Conservation (phyloP, 2,797 vertebrate genomes). For the Anolis apletophallus region DNA sequence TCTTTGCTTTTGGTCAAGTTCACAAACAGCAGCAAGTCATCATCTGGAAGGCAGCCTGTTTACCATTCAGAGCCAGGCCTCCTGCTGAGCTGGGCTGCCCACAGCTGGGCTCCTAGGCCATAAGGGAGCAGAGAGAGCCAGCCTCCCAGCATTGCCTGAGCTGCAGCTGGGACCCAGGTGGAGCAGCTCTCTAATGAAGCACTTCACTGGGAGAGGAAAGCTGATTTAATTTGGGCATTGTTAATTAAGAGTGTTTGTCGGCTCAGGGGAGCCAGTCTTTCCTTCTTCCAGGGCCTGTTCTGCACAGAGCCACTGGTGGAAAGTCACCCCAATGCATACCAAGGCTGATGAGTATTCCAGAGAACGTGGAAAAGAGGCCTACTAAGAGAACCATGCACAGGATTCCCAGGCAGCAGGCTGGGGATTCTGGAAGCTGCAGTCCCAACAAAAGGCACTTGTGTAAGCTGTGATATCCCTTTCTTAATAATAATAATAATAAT, state of each 20-base stretch:
- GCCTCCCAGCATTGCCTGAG: slow-evolving; percentile 24
- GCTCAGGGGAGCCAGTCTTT: slow-evolving; percentile 52
- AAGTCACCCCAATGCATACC: neutral
- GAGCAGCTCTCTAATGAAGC: slow-evolving; percentile 65
- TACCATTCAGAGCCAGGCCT: neutral
- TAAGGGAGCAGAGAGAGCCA: rapidly evolving
- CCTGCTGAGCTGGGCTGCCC: neutral
- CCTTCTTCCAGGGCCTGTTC: slow-evolving; percentile 50
- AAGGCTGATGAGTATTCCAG: too few species aligned
- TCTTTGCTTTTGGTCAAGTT: rapidly evolving
- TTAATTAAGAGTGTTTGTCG: slow-evolving; percentile 68
- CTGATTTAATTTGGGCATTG: slow-evolving; percentile 64
- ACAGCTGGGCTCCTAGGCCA: neutral
- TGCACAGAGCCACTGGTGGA: slow-evolving; percentile 32
- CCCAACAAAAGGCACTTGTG: neutral
- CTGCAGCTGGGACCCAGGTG: slow-evolving; percentile 41
- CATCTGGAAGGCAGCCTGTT: neutral
- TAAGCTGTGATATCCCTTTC: neutral
- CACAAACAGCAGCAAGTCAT: neutral
- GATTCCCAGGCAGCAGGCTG: too few species aligned
- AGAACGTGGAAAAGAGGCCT: too few species aligned
- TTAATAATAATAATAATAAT: too few species aligned
- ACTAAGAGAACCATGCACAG: too few species aligned
- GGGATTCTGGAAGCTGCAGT: neutral
- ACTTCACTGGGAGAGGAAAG: slow-evolving; percentile 37